These are phyloP conservation scores for Acheta domesticus DNA, from an alignment of 2,888 invertebrate species.

Conservation along the genomic window DNA sequence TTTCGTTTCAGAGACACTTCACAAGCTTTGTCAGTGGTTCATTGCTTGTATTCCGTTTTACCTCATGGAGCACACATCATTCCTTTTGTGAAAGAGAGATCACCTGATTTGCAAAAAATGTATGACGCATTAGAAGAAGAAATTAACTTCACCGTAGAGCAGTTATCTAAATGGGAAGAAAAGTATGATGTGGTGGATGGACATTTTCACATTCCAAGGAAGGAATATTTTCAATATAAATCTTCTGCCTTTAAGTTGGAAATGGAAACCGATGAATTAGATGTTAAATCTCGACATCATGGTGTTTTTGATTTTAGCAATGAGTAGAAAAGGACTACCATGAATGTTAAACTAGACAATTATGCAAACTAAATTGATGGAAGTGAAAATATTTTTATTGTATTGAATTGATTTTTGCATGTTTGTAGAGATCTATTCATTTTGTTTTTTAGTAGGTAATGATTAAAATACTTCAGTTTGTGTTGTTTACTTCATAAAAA, in stretches of 20 bases:
- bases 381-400: not conserved
- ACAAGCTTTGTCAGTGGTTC: not conserved
- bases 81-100: not conserved
- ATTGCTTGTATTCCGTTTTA: not conserved
- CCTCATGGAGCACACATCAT: not conserved
- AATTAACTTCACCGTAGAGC: not conserved
- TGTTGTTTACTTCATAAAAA: too few relatives aligned
- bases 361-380: not conserved
- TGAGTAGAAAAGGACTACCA: not conserved
- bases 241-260: not conserved
- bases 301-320: not conserved
- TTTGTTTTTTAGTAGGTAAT: too few relatives aligned
- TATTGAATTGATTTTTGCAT: not conserved
- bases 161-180: not conserved
- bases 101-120: not conserved
- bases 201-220: not conserved
- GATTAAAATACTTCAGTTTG: too few relatives aligned
- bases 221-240: not conserved
- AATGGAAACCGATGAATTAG: constrained; percentile 3
- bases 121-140: not conserved
- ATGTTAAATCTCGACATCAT: not conserved
- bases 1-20: not conserved
- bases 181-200: not conserved
- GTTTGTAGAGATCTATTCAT: too few relatives aligned
- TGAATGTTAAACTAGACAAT: not conserved